Percentiles rank a stretch among this genome's conserved stretches.
Conservation (phyloP, 2,888 invertebrate genomes). For the Tetheella fluctuosa region DNA sequence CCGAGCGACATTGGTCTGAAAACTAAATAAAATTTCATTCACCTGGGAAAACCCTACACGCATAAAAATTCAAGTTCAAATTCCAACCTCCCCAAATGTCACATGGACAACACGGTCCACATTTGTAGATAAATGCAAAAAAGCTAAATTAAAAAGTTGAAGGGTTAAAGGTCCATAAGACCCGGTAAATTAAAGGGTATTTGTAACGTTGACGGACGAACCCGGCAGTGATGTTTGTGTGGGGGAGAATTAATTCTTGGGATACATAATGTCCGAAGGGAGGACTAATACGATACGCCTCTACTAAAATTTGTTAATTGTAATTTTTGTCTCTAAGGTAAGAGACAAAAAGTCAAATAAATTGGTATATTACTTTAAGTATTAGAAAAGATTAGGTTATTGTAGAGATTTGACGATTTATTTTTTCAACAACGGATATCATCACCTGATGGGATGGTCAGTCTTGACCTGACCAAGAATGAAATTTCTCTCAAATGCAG, state of each 20-base stretch:
- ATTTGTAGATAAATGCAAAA: slow-evolving; percentile 18
- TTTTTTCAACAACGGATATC: too few species aligned
- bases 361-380: too few species aligned
- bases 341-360: too few species aligned
- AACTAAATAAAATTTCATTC: neutral
- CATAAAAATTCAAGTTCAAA: neutral
- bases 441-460: too few species aligned
- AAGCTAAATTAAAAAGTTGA: slow-evolving; percentile 36
- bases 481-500: too few species aligned
- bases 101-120: neutral
- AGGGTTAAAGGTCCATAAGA: slow-evolving; percentile 30
- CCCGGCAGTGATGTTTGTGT: slow-evolving; percentile 32
- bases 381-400: too few species aligned
- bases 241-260: slow-evolving; percentile 30
- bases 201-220: slow-evolving; percentile 38
- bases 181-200: slow-evolving; percentile 47
- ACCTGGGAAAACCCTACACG: neutral
- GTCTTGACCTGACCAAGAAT: too few species aligned
- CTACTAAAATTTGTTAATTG: slow-evolving; percentile 10
- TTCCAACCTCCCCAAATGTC: neutral
- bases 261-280: slow-evolving; percentile 7
- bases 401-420: too few species aligned
- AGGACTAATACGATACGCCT: neutral
- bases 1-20: too few species aligned
- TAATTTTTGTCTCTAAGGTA: slow-evolving; percentile 2